A percentile compares a stretch with the other conserved stretches of the same genome.
phyloP scores from a whole-genome alignment of 2,797 vertebrate species.

The Botia almorhae region DNA sequence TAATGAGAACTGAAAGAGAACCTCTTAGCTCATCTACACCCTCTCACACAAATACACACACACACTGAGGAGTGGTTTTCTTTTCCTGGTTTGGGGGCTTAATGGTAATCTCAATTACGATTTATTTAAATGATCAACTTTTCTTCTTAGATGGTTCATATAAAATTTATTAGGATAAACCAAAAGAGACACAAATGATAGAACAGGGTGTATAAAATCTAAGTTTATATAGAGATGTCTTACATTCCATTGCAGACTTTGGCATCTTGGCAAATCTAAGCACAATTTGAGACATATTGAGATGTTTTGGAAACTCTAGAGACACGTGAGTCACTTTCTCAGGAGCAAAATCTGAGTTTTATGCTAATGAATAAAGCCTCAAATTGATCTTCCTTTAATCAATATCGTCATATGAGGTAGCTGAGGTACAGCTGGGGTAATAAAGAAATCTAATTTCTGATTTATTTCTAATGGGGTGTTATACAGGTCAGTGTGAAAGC shows the following conservation, averaged over 20 bases:
- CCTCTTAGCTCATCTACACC: slow-evolving; percentile 21
- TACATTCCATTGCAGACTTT: not conserved
- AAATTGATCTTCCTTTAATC: not conserved
- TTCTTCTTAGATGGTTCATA: not conserved
- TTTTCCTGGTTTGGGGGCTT: not conserved
- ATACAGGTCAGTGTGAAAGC: not conserved
- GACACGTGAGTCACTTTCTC: not conserved
- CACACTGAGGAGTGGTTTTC: not conserved
- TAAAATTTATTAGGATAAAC: not conserved
- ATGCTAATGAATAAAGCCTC: not conserved
- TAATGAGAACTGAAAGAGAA: slow-evolving; percentile 24
- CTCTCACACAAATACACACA: not conserved
- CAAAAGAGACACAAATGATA: not conserved
- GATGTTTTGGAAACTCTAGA: not conserved
- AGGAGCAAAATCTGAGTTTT: too few relatives aligned
- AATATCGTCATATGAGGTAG: not conserved
- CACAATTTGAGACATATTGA: not conserved
- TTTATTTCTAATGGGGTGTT: not conserved
- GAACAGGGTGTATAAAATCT: not conserved
- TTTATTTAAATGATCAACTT: not conserved
- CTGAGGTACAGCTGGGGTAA: too few relatives aligned
- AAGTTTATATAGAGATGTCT: not conserved
- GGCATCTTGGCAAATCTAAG: not conserved
- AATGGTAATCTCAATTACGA: not conserved
- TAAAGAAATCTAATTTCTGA: not conserved